Evolutionary conservation across 2,113 vertebrate species (phyloP).

Genomic region (Labrus mixtus): DNA sequence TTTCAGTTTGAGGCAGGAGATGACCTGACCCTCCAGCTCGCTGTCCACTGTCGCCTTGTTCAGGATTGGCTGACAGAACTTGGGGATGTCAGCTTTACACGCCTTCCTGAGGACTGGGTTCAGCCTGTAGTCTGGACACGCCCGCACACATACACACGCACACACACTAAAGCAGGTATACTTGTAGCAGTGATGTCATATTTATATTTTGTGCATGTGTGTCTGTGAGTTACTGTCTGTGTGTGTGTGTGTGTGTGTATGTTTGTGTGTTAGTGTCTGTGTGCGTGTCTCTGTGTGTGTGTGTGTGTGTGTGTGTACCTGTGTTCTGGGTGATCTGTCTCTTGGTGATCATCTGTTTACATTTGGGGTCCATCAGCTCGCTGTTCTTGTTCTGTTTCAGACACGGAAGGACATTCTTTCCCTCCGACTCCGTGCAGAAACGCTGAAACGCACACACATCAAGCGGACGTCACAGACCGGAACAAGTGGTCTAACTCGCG

Average conservation of each 20-base stretch:
- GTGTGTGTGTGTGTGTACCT: slow-evolving; percentile 80
- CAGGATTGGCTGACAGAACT: slow-evolving; percentile 94
- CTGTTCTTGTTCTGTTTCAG: slow-evolving; percentile 99
- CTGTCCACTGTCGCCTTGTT: slow-evolving; percentile 91
- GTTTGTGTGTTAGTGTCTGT: background rate
- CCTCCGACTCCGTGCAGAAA: slow-evolving; percentile 94
- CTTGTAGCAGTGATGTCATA: too few species aligned
- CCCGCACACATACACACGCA: background rate
- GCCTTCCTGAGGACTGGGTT: slow-evolving; percentile 96
- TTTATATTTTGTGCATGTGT: too few species aligned
- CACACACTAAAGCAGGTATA: background rate
- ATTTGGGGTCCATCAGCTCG: slow-evolving; percentile 98
- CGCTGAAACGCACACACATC: slow-evolving; percentile 80
- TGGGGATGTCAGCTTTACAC: slow-evolving; percentile 98
- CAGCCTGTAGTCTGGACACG: slow-evolving; percentile 90
- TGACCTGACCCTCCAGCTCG: slow-evolving; percentile 95
- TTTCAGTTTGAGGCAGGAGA: slow-evolving; percentile 96
- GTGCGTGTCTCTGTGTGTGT: background rate
- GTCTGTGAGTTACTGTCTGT: too few species aligned
- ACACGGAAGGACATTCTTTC: slow-evolving; percentile 94
- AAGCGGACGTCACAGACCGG: background rate
- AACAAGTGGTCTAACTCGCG: background rate
- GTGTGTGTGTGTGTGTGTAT: too few species aligned
- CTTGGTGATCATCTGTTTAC: slow-evolving; percentile 99
- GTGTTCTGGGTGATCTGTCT: slow-evolving; percentile 98